phyloP scores from a whole-genome alignment of 2,113 vertebrate species.

The Rhineura floridana region DNA sequence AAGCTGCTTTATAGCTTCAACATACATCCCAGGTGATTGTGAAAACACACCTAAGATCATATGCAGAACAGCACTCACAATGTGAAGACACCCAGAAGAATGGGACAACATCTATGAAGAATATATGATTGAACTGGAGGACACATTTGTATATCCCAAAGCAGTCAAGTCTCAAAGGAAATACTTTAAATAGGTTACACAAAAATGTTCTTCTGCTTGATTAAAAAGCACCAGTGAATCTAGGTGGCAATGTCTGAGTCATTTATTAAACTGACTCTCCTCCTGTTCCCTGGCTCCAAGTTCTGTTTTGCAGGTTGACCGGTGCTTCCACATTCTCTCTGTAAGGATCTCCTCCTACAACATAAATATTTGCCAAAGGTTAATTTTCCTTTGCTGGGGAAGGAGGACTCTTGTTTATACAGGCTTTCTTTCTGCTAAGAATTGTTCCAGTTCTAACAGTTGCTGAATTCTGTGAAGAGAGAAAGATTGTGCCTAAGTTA shows the following conservation, averaged over 20 bases:
- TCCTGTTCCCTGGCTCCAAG: constrained; percentile 16
- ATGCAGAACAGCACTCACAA: too few relatives aligned
- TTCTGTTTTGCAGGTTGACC: constrained; percentile 27
- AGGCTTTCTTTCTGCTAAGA: background rate
- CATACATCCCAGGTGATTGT: too few relatives aligned
- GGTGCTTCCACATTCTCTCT: constrained; percentile 15
- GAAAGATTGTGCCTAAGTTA: background rate
- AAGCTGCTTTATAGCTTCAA: background rate
- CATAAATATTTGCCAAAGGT: constrained; percentile 68
- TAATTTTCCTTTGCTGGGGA: constrained; percentile 39
- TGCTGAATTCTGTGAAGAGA: background rate
- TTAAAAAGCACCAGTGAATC: background rate
- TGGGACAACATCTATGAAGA: background rate
- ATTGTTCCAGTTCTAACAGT: constrained; percentile 23
- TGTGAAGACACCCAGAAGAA: background rate
- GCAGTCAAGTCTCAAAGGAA: background rate
- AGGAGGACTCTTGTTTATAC: constrained; percentile 36
- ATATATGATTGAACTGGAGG: background rate
- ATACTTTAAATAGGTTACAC: background rate
- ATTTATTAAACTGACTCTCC: constrained; percentile 22
- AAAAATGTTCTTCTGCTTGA: constrained; percentile 8
- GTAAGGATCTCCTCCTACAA: constrained; percentile 56
- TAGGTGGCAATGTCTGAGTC: constrained; percentile 4
- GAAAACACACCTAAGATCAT: background rate
- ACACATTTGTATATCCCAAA: background rate